Evolutionary conservation across 2,113 vertebrate species (phyloP).

Genomic region (Centropus bengalensis): DNA sequence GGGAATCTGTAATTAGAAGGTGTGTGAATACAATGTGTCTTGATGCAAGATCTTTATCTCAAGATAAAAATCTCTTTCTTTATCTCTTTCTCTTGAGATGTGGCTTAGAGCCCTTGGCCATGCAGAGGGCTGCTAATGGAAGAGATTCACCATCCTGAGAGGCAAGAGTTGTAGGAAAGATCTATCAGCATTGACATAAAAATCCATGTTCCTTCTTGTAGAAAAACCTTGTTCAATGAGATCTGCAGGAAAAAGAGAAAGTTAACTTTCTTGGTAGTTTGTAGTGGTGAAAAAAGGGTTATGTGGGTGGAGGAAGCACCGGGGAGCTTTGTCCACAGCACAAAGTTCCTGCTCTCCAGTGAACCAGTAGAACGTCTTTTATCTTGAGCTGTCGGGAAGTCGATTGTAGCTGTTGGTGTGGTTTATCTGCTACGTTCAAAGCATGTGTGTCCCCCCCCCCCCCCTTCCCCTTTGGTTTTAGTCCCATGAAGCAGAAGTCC

Average conservation of each 20-base stretch:
- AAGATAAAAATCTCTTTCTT: no score
- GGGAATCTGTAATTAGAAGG: neutral
- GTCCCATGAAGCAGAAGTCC: conserved; percentile 91
- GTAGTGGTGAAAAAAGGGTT: neutral
- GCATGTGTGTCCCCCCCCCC: neutral
- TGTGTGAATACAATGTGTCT: neutral
- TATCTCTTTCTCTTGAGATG: neutral
- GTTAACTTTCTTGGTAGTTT: no score
- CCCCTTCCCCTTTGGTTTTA: conserved; percentile 38
- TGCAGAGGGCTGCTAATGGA: neutral
- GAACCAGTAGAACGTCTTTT: no score
- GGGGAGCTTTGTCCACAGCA: neutral
- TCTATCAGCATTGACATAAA: accelerated
- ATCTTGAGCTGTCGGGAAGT: no score
- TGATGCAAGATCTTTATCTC: neutral
- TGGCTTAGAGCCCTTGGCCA: neutral
- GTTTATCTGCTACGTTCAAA: neutral
- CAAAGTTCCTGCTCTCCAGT: accelerated
- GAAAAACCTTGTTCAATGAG: neutral
- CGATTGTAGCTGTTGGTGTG: accelerated
- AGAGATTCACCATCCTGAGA: neutral
- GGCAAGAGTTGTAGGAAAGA: neutral
- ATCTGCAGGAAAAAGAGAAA: neutral
- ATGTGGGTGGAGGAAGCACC: neutral
- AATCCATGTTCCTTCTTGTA: accelerated